Base-by-base conservation (phyloP, 2,113 vertebrate genomes). In the Toxotes jaculatrix region DNA sequence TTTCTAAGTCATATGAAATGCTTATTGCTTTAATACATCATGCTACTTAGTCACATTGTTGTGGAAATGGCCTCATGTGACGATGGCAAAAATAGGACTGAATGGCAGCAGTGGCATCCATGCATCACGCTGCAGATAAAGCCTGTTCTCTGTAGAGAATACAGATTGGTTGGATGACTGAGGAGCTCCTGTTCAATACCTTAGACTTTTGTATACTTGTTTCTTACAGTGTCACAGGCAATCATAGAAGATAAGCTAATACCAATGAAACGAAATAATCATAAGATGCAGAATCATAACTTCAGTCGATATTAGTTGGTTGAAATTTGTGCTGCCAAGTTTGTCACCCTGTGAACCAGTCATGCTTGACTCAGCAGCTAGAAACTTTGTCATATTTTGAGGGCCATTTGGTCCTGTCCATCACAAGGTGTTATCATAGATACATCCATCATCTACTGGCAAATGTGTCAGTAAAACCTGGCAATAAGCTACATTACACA, bases 1-100 rank as follows among this genome's bases (percentile, higher is more conserved):
- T 86, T 80, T 49, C 49, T 51, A 77, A 81, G 72, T 73, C 49
- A 72, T 87, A 86, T 76, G 36, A 87, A 88, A 87, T 82, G 70
- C 63, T 82, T 82, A 47, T 87, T 86, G 80, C 79, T 42, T 4
- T 76, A 78, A 82, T 87, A 61, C 68, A 62, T 83, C 76, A 81
- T 43, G 53, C 70, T 72, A 59, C 82, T 83, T 77, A 56, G 63
- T 74, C 53, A 4, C 64, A 31, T 65, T 80, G 63, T 79, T 77
- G 36, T 7, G 12, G 53, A 62, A 80, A 77, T 75, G 36, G 63
- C 65, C 74, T 81, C n/a, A 32, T 49, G 49, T 61, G 68, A 73
- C 69, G 51, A 7, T 43, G 38, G 61, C 32, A 55, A 19, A 47
- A 70, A 66, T 53, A 4, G 47, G 42, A 32, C 56, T 64, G 61